Evolutionary conservation across 2,888 invertebrate species (phyloP).

Genomic region (Linnaemya tessellans): DNA sequence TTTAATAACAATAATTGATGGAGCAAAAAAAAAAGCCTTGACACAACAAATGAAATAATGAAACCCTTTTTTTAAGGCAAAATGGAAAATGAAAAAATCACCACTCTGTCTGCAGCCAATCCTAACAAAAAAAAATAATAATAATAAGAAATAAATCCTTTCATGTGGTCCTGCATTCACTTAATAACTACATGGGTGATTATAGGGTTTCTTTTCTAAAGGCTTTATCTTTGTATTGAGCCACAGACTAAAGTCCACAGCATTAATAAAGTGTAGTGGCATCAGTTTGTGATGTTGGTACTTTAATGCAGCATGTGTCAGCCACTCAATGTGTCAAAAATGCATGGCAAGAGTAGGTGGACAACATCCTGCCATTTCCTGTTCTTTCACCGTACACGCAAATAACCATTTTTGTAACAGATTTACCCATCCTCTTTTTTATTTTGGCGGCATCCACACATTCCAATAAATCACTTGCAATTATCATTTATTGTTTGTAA

Average conservation of each 20-base stretch:
- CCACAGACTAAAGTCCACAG: background rate
- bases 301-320: conserved; percentile 58
- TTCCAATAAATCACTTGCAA: conserved; percentile 68
- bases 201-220: conserved; percentile 53
- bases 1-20: conserved; percentile 66
- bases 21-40: conserved; percentile 4
- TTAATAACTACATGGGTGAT: conserved; percentile 31
- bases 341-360: conserved; percentile 42
- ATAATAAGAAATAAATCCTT: conserved; percentile 32
- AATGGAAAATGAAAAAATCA: conserved; percentile 2
- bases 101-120: conserved; percentile 43
- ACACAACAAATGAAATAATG: conserved; percentile 48
- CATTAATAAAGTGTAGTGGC: conserved; percentile 9
- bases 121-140: conserved; percentile 4
- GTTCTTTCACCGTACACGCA: background rate
- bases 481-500: conserved; percentile 64
- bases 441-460: background rate
- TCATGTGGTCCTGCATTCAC: conserved; percentile 36
- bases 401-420: conserved; percentile 31
- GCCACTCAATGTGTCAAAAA: conserved; percentile 62
- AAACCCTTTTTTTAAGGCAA: conserved; percentile 49
- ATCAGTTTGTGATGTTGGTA: conserved; percentile 17
- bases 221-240: background rate
- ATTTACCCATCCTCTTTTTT: conserved; percentile 15
- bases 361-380: conserved; percentile 35